Evolutionary conservation across 1,140 invertebrate species (phyloP).

Genomic region (Drosophila fuyamai): DNA sequence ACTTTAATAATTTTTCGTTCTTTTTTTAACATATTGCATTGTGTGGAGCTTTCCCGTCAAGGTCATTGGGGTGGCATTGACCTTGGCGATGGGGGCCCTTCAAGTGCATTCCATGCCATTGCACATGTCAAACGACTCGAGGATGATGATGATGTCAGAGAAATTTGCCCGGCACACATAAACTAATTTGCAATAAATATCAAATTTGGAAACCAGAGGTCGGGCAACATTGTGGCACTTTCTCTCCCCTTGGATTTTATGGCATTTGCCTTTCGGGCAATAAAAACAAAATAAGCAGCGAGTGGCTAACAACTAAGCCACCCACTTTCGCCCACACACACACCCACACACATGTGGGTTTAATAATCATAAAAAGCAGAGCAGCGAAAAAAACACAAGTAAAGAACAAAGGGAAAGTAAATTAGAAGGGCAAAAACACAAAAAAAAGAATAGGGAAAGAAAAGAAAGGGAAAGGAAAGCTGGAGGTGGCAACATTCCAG

Average conservation of each 20-base stretch:
- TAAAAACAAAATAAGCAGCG: constrained; percentile 32
- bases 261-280: constrained; percentile 26
- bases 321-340: not conserved
- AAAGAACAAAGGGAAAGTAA: constrained; percentile 42
- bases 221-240: constrained; percentile 2
- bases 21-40: too few species aligned
- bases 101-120: constrained; percentile 12
- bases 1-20: too few species aligned
- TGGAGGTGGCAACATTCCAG: constrained; percentile 21
- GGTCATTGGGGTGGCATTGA: not conserved
- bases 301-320: constrained; percentile 17
- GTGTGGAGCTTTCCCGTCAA: not conserved
- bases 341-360: constrained; percentile 33
- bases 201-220: constrained; percentile 15
- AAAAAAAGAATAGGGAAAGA: not conserved
- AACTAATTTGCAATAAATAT: constrained; percentile 42
- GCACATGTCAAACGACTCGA: constrained; percentile 9
- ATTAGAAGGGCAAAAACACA: constrained; percentile 26
- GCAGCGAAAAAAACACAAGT: constrained; percentile 22
- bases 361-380: constrained; percentile 68
- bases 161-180: constrained; percentile 9
- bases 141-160: constrained; percentile 17
- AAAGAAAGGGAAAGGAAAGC: constrained; percentile 32
- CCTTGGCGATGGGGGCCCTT: constrained; percentile 1
- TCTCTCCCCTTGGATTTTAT: constrained; percentile 1